Conservation (phyloP, 2,113 vertebrate genomes). For the Channa argus region DNA sequence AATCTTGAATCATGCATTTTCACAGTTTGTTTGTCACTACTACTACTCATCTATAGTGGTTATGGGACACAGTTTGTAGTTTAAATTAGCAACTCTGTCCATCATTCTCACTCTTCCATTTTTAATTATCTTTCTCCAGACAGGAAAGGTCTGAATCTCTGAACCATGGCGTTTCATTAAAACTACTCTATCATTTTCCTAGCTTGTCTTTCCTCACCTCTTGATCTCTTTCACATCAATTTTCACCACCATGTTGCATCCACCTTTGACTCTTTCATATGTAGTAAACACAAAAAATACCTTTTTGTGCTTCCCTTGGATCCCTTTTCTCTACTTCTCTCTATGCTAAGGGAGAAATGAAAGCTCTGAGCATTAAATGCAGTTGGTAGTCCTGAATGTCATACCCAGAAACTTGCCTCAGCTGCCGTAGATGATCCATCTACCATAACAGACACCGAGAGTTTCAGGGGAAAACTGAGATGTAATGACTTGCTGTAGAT, state of each 20-base stretch:
- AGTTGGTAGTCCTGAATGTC: slow-evolving; percentile 4
- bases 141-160: slow-evolving; percentile 1
- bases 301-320: slow-evolving; percentile 19
- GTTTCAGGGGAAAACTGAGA: background rate
- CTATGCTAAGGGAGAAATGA: slow-evolving; percentile 1
- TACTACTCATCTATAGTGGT: background rate
- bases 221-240: slow-evolving; percentile 28
- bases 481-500: slow-evolving; percentile 19
- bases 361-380: slow-evolving; percentile 33
- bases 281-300: slow-evolving; percentile 3
- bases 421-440: slow-evolving; percentile 13
- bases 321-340: slow-evolving; percentile 5
- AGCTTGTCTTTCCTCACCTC: slow-evolving; percentile 21
- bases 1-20: background rate
- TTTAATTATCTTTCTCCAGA: background rate
- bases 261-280: slow-evolving; percentile 29
- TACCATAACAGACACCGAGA: background rate
- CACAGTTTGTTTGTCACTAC: slow-evolving; percentile 13
- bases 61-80: slow-evolving; percentile 43
- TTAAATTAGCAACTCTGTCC: slow-evolving; percentile 31
- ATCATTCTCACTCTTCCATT: slow-evolving; percentile 7
- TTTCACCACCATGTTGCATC: slow-evolving; percentile 1
- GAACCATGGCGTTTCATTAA: slow-evolving; percentile 24
- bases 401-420: background rate
- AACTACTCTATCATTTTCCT: slow-evolving; percentile 32